phyloP scores from a whole-genome alignment of 2,888 invertebrate genomes.

The Diarsia mendica region DNA sequence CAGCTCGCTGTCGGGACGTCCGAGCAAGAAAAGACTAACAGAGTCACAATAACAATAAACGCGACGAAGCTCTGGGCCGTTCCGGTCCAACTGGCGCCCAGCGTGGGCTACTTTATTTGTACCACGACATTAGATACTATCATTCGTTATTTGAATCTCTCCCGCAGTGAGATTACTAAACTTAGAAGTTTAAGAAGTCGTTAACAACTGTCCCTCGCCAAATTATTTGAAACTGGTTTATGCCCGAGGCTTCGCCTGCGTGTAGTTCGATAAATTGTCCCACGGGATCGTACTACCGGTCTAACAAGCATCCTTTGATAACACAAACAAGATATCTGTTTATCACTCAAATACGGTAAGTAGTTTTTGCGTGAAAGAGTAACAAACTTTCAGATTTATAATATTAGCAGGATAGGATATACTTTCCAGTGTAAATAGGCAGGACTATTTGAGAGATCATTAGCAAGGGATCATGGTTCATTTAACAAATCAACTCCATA shows the following conservation, averaged over 20 bases:
- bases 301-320: no score
- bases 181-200: constrained; percentile 18
- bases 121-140: constrained; percentile 45
- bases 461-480: constrained; percentile 68
- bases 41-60: constrained; percentile 76
- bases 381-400: no score
- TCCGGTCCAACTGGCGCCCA: constrained; percentile 75
- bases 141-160: constrained; percentile 37
- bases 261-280: no score
- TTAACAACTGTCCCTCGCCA: constrained; percentile 11
- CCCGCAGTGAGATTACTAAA: constrained; percentile 12
- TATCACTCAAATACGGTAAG: no score
- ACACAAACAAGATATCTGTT: no score
- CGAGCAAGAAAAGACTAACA: constrained; percentile 65
- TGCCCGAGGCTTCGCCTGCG: no score
- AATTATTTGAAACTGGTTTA: constrained; percentile 22
- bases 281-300: no score
- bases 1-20: constrained; percentile 68
- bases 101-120: constrained; percentile 70
- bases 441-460: constrained; percentile 51
- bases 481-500: constrained; percentile 65
- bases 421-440: constrained; percentile 28
- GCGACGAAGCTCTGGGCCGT: constrained; percentile 71
- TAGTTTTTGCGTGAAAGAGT: no score
- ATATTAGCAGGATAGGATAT: background rate